These are phyloP conservation scores for Pachycephus smyrnensis DNA, from an alignment of 2,888 invertebrate species.

Conservation along the genomic window DNA sequence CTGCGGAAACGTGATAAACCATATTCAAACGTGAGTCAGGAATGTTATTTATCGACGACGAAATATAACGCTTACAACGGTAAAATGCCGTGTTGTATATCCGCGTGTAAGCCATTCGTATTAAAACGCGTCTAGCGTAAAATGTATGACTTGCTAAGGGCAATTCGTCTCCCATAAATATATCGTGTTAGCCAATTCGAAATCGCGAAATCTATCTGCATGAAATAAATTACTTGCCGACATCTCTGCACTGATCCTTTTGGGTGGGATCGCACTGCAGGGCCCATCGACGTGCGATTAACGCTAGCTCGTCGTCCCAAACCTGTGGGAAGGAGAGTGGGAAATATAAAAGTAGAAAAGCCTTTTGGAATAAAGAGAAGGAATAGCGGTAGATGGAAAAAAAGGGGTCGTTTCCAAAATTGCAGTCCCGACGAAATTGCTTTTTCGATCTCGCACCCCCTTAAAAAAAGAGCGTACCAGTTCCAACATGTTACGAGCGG, in stretches of 20 bases:
- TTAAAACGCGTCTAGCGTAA: neutral
- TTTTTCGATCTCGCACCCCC: conserved; percentile 33
- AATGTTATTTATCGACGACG: neutral
- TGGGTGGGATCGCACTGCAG: conserved; percentile 64
- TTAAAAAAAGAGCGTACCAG: conserved; percentile 39
- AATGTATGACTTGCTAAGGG: neutral
- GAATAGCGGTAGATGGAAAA: conserved; percentile 7
- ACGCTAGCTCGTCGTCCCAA: conserved; percentile 67
- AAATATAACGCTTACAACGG: neutral
- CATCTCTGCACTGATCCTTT: conserved; percentile 66
- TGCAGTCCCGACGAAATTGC: conserved; percentile 19
- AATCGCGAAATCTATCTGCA: neutral
- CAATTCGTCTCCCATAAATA: neutral
- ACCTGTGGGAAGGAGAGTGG: conserved; percentile 28
- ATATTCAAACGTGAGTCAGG: neutral
- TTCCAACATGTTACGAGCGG: conserved; percentile 55
- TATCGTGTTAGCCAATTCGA: neutral
- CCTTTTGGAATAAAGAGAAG: conserved; percentile 8
- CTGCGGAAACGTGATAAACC: neutral
- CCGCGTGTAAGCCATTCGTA: neutral
- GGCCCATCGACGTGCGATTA: conserved; percentile 65
- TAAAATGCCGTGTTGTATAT: neutral
- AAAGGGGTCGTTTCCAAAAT: conserved; percentile 26
- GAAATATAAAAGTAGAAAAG: conserved; percentile 2
- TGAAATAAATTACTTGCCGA: conserved; percentile 50